These are phyloP conservation scores for Microplitis deprimator DNA, from an alignment of 2,888 invertebrate genomes.

Conservation along the genomic window DNA sequence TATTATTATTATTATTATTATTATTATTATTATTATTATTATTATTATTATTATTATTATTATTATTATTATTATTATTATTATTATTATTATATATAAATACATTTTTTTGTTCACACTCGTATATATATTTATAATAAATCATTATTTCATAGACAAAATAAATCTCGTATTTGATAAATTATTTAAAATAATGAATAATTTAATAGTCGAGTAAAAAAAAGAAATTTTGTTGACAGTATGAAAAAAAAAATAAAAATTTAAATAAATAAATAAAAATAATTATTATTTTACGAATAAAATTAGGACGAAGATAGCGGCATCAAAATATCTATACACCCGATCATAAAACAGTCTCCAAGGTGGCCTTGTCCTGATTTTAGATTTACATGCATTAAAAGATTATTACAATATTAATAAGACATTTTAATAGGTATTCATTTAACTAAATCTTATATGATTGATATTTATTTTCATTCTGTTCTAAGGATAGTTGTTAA, in stretches of 20 bases:
- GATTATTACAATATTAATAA: slow-evolving; percentile 66
- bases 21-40: no score
- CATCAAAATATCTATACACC: slow-evolving; percentile 46
- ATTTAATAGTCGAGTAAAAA: slow-evolving; percentile 3
- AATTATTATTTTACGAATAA: slow-evolving; percentile 1
- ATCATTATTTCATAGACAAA: slow-evolving; percentile 10
- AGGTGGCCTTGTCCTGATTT: slow-evolving; percentile 50
- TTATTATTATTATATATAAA: neutral
- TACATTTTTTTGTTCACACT: neutral
- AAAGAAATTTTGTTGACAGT: neutral
- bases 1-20: neutral
- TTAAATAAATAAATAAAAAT: no score
- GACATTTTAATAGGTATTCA: slow-evolving; percentile 54
- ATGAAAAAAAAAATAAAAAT: neutral
- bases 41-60: no score
- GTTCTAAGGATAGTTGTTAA: slow-evolving; percentile 7
- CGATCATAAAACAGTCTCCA: slow-evolving; percentile 48
- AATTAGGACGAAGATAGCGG: slow-evolving; percentile 31
- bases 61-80: no score
- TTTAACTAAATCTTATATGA: slow-evolving; percentile 12
- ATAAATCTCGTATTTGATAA: neutral
- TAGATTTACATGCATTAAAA: slow-evolving; percentile 65
- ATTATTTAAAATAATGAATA: neutral
- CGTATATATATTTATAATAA: slow-evolving; percentile 2
- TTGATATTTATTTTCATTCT: slow-evolving; percentile 12